Conservation (phyloP, 2,113 vertebrate genomes). For the Hemicordylus capensis region DNA sequence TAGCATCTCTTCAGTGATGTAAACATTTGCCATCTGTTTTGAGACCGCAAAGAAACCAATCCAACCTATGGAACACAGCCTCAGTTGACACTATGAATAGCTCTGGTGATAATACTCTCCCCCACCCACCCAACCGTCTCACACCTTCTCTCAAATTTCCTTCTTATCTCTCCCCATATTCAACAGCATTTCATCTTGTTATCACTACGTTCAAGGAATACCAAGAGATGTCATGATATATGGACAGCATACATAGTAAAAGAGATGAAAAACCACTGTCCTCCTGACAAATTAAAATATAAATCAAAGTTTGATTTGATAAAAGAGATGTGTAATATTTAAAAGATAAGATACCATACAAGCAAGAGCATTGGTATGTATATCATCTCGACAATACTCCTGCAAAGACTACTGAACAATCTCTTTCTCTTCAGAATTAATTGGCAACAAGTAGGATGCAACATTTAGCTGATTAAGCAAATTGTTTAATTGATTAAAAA, state of each 20-base stretch:
- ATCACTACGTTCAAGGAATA: not conserved
- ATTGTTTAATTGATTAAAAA: not conserved
- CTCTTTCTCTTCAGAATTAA: not conserved
- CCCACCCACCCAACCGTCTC: not conserved
- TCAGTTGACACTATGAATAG: constrained; percentile 12
- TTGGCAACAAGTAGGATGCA: not conserved
- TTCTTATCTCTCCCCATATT: not conserved
- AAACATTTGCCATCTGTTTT: constrained; percentile 27
- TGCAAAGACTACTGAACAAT: not conserved
- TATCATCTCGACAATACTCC: not conserved
- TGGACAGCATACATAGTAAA: not conserved
- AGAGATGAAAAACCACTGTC: not conserved
- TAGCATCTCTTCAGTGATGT: constrained; percentile 7
- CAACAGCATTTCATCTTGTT: not conserved
- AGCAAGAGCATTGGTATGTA: not conserved
- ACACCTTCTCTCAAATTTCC: not conserved
- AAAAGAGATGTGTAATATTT: not conserved
- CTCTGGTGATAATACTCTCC: not conserved
- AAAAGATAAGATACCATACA: not conserved
- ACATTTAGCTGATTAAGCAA: not conserved
- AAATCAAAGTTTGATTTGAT: not conserved
- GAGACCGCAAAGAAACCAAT: constrained; percentile 2
- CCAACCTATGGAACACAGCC: not conserved
- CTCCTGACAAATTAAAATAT: not conserved
- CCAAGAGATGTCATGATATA: not conserved